phyloP scores from a whole-genome alignment of 1,140 invertebrate species.

The Zaprionus davidi region DNA sequence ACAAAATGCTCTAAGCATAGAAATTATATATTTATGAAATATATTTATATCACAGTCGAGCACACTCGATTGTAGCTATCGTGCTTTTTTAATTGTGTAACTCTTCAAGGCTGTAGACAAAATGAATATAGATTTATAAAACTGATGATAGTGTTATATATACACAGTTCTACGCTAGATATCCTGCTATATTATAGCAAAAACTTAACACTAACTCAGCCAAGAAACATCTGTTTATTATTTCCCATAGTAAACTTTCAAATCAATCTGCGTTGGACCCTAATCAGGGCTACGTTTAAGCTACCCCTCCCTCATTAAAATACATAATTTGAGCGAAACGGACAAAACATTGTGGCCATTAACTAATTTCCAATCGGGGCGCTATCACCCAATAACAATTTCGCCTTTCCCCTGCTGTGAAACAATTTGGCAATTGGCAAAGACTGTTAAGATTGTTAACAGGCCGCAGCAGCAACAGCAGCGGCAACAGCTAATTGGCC shows the following conservation, averaged over 20 bases:
- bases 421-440: constrained; percentile 17
- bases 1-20: too few species aligned
- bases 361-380: constrained; percentile 10
- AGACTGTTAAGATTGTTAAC: constrained; percentile 27
- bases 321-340: constrained; percentile 1
- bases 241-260: not conserved
- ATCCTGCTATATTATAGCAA: too few species aligned
- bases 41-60: too few species aligned
- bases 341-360: constrained; percentile 5
- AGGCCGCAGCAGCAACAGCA: constrained; percentile 11
- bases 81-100: too few species aligned
- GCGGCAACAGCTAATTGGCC: constrained; percentile 55
- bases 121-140: too few species aligned
- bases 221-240: not conserved
- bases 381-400: constrained; percentile 46
- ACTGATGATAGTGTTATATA: too few species aligned
- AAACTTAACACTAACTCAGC: too few species aligned
- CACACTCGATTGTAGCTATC: too few species aligned
- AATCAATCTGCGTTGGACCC: not conserved
- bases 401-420: constrained; percentile 48
- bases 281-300: not conserved
- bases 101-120: too few species aligned
- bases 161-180: too few species aligned
- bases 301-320: not conserved
- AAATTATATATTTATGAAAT: too few species aligned